Evolutionary conservation across 2,888 invertebrate genomes (phyloP), one percentile per base, ranked within the genome.

Genomic region (Drosophila suboccidentalis): DNA sequence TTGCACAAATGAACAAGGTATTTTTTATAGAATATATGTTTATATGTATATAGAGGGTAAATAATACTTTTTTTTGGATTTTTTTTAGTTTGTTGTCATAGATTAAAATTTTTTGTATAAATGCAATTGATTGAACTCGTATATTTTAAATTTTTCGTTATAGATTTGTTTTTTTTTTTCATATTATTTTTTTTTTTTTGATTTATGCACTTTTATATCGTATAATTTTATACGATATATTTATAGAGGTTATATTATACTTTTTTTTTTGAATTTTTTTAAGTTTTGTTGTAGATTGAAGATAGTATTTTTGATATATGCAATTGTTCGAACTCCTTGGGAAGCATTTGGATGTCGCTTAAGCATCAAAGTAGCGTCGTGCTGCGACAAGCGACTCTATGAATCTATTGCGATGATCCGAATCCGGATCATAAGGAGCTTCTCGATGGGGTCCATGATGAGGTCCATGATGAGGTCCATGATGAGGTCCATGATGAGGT

Each of bases 261-360:
- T 55, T 55, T 39, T 29, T 55, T 36, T 36, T 8, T 11, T 4
- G 22, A 32, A 41, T 47, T 17, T 29, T 22, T 10, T 11, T 15
- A 10, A 34, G 41, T 13, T 19, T 49, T 41, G n/a, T 8, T 22
- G 22, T 59, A 22, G 11, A 55, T 49, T 68, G 47, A 66, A 73
- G 46, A 19, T 53, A 19, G 13, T 22, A 19, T 22, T 41, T n/a
- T 13, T 36, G 36, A 53, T 71, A 58, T 49, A 73, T 65, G 57
- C 57, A 11, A 26, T 32, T 34, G 34, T 22, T 22, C 34, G n/a
- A 22, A n/a, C 10, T 34, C 6, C 43, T 43, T 55, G 34, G 43
- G 9, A 19, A 17, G 29, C n/a, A 32, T 17, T 3, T 9, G 1
- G 13, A 13, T 13, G 17, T n/a, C n/a, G 6, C 3, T 17, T 19